Evolutionary conservation across 2,888 invertebrate genomes (phyloP), one percentile per base, ranked within the genome.

Genomic region (Sminthurinus aureus): DNA sequence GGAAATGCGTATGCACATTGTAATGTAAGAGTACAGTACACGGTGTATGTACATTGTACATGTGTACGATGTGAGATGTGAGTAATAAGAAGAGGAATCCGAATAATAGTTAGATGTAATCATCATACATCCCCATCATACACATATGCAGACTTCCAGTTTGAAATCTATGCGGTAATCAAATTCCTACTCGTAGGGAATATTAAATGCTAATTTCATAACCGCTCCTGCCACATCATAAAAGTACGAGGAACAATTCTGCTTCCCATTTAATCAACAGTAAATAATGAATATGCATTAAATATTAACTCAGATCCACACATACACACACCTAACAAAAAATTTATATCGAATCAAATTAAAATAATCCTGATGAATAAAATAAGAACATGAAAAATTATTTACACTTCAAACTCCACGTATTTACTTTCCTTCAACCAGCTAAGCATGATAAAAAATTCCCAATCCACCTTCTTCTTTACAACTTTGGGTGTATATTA

Each of bases 111-210:
- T n/a, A n/a, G n/a, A n/a, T n/a, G n/a, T n/a, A n/a, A n/a, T n/a
- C n/a, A n/a, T n/a, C n/a, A n/a, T n/a, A n/a, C n/a, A n/a, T n/a
- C n/a, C n/a, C n/a, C n/a, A n/a, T n/a, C n/a, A n/a, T n/a, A n/a
- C n/a, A n/a, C n/a, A n/a, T n/a, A 18, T 22, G 24, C 4, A 8
- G 20, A 22, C 71, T 22, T 20, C 24, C 6, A 9, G 4, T 9
- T 71, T 3, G 20, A 20, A 22, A 9, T 18, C 71, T 20, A 71
- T 18, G 67, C 67, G 6, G 67, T 20, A 67, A 71, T 71, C 71
- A 71, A 71, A 71, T 71, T 71, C 71, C 22, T 71, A 71, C 71
- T 71, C 71, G 71, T 71, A 9, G 22, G 24, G 71, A 71, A 71
- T 71, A 71, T 71, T 71, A 71, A 71, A 71, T 9, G 15, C 67